Evolutionary conservation across 35 echinoderm and acorn worm species (phyloP), one percentile per base, ranked within the genome.

Genomic region (Patiria miniata): DNA sequence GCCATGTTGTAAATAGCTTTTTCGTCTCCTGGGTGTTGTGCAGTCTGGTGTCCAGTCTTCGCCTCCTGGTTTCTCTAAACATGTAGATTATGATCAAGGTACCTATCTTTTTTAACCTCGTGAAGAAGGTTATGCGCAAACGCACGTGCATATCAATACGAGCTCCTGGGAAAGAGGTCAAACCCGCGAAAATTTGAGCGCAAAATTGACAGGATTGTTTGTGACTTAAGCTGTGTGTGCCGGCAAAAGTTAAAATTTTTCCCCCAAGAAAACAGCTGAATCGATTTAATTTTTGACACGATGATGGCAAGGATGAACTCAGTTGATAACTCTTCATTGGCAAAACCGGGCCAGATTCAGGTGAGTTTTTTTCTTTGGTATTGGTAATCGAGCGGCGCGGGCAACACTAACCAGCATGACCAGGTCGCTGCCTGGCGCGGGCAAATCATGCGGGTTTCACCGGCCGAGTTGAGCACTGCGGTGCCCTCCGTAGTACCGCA

Each of bases 321-420:
- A 30, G 14, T 32, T 9, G 29, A 73, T 73, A 73, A 1, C 29
- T 73, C 2, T 30, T 30, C 65, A 36, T n/a, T 18, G 19, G 2
- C 0, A 52, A 90, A 79, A 57, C 42, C 39, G 51, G 88, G 88
- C 39, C 88, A 90, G 38, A 90, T 90, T 78, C 88, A 90, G 81
- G 88, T 84, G 76, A 81, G 87, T 23, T 86, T 76, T 10, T 44
- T 76, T 10, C 34, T 78, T 15, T 23, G 34, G 0, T 78, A n/a
- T n/a, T n/a, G n/a, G n/a, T n/a, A n/a, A n/a, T n/a, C n/a, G n/a
- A n/a, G n/a, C n/a, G n/a, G n/a, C n/a, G n/a, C n/a, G n/a, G n/a
- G n/a, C n/a, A n/a, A n/a, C n/a, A n/a, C n/a, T n/a, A n/a, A n/a
- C n/a, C n/a, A n/a, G n/a, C n/a, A n/a, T n/a, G n/a, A n/a, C n/a